Base-by-base conservation (phyloP, 1,140 invertebrate species). In the Drosophila pruinosa region DNA sequence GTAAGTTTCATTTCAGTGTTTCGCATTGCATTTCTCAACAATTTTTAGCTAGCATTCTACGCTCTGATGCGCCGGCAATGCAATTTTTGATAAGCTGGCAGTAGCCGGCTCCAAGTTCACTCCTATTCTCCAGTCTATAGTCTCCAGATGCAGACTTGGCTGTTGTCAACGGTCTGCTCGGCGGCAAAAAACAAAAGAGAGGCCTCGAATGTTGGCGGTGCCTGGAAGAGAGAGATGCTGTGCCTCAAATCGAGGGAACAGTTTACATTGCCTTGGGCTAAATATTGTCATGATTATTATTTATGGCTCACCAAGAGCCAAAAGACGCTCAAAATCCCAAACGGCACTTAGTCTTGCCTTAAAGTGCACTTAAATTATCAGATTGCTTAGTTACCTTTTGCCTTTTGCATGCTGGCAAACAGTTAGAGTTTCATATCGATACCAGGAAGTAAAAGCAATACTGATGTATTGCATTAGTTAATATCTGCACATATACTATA, bases 1-100 rank as follows among this genome's bases (percentile, higher is more conserved):
- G 81, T 86, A 86, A 86, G 81, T 86, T 86, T 86, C 81, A 86
- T 85, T 86, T 80, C 52, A 75, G 81, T 75, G 81, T 77, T 72
- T 86, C 73, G 73, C 75, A 86, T 81, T 81, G 81, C 69, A 47
- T 67, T 67, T 67, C 61, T 71, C 48, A 77, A 76, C 73, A 81
- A 86, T 85, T 72, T 85, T 58, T 67, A 72, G 67, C 72, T 80
- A 77, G 72, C 80, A 82, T 82, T 82, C 78, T 58, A 39, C 8
- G 50, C 24, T 34, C 63, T 45, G 70, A 58, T 61, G 73, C 72
- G 70, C 67, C 58, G 58, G 70, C 72, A 72, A 68, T 61, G 75
- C 80, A 78, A 69, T 83, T 85, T n/a, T 76, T 85, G 80, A 85
- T 85, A 85, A 86, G 72, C 80, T 34, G 21, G 26, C 48, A 45